phyloP scores from a whole-genome alignment of 2,113 vertebrate genomes.

The Halichoerus grypus region DNA sequence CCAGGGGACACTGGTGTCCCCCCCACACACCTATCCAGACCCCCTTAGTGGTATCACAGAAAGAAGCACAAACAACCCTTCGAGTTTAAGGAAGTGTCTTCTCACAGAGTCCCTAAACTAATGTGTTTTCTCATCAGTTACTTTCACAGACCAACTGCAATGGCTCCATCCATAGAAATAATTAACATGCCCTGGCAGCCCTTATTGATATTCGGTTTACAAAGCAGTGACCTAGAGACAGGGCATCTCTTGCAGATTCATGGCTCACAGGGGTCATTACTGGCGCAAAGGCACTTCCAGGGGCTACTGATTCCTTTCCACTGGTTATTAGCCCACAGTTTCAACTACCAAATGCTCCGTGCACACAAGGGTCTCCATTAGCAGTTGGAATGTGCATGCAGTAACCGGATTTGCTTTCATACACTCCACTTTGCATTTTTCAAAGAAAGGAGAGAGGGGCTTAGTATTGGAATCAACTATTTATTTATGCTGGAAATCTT shows the following conservation, averaged over 20 bases:
- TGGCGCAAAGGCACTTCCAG: slow-evolving; percentile 42
- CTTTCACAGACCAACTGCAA: not conserved
- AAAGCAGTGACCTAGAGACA: slow-evolving; percentile 56
- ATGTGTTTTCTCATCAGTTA: not conserved
- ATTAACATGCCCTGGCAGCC: slow-evolving; percentile 61
- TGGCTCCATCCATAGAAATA: slow-evolving; percentile 42
- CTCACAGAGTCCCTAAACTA: not conserved
- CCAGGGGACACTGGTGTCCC: not conserved
- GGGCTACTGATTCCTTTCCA: not conserved
- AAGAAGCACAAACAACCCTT: not conserved
- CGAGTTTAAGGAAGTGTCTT: not conserved
- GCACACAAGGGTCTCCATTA: slow-evolving; percentile 47
- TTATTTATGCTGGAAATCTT: slow-evolving; percentile 41
- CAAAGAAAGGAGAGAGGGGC: not conserved
- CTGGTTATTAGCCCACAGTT: not conserved
- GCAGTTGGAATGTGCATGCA: not conserved
- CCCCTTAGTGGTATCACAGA: rapidly evolving
- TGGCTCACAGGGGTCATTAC: slow-evolving; percentile 75
- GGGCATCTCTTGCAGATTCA: slow-evolving; percentile 64
- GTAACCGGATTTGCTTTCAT: not conserved
- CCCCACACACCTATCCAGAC: not conserved
- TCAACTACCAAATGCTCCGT: not conserved
- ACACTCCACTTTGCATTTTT: not conserved
- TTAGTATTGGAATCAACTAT: not conserved
- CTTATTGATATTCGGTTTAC: slow-evolving; percentile 52